Base-by-base conservation (phyloP, 1,140 invertebrate species). In the Magallana ariakensis region DNA sequence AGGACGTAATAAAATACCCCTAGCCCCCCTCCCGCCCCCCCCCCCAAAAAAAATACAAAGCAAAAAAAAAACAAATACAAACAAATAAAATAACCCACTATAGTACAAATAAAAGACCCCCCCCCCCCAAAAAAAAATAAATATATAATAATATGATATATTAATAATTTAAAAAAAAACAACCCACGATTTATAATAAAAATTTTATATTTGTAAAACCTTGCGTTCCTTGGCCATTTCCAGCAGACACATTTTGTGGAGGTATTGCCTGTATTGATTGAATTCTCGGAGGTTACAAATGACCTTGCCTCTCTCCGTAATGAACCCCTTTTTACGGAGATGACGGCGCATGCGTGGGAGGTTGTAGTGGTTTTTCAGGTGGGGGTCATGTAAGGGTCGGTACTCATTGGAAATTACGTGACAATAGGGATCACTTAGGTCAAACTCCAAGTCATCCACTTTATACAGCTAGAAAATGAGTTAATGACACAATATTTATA, bases 201-300 rank as follows among this genome's bases (percentile, higher is more conserved):
- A n/a, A 46, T 46, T 46, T 46, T 2, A 46, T 46, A 46, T 1
- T 46, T 46, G 33, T 10, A 7, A 26, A 13, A 82, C 80, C 46
- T 82, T 82, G 22, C 66, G 54, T 75, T 85, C 46, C 55, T 56
- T 82, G 46, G 80, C 87, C 54, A 88, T 19, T 80, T 88, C 84
- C 60, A 88, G 16, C 15, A 88, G 66, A 80, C 60, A 88, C 26
- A 88, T 84, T 62, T 83, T 85, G 33, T 82, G 26, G 22, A 88
- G 85, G 81, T 88, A 88, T 15, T 86, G 87, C 11, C 91, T 84
- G 86, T 90, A 92, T 53, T 90, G 62, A 85, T 92, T 92, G 80
- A 92, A 92, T 57, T 92, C 92, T 58, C 91, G 90, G n/a, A 92
- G 83, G 33, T 85, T 85, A 57, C 92, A 92, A 8, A 90, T 84